Base-by-base conservation (phyloP, 2,113 vertebrate species). In the Atrichornis clamosus region DNA sequence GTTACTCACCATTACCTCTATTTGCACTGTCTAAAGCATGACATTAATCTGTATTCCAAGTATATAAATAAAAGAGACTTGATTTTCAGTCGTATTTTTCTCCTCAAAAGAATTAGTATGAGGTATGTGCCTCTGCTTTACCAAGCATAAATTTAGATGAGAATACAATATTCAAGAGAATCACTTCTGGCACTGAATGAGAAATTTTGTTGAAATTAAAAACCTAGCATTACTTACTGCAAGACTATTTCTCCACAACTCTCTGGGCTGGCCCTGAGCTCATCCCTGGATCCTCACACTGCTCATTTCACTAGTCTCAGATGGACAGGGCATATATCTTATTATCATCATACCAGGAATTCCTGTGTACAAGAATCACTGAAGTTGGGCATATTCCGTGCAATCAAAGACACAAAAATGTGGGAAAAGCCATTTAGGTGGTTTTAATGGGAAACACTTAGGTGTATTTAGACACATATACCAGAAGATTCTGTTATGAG, bases 221-320 rank as follows among this genome's bases (percentile, higher is more conserved):
- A 58, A 11, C 5, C 10, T 14, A 59, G 13, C 10, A 33, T 42
- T 53, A 12, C 8, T 39, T 33, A 13, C 21, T 56, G 19, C 10
- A 33, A 76, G 47, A 37, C 23, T 32, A 0, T 10, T 85, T 35
- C n/a, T 64, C 37, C 5, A 0, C 33, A 89, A n/a, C 22, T 62
- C 13, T 56, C 50, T 67, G 59, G 35, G 14, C 69, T 46, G 17
- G 24, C 49, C 24, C 39, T 0, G 1, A 75, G 41, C n/a, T 78
- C 65, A 44, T 5, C 16, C 46, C 39, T 42, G 50, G 63, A 13
- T 33, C 39, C 49, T 82, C 68, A 33, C 10, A 3, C 33, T 13
- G 16, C 1, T 46, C 3, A 0, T n/a, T 49, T 39, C 60, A 19
- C 52, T 2, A 1, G 5, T 13, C 69, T 19, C 63, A 39, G 15